phyloP scores from a whole-genome alignment of 2,888 invertebrate genomes.

The Hololepta plana region DNA sequence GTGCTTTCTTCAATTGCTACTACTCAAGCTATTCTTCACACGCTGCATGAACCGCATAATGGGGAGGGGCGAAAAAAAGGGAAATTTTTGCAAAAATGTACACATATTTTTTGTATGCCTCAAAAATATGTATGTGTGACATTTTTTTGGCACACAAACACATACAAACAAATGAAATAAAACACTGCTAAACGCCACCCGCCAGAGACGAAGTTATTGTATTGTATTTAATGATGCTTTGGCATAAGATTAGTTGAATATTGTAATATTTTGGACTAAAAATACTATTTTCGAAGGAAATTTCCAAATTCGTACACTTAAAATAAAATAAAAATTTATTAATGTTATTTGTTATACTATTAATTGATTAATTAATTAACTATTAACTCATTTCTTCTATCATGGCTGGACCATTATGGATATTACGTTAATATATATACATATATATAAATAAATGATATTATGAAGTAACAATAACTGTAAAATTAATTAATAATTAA shows the following conservation, averaged over 20 bases:
- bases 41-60: conserved; percentile 28
- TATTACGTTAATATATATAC: conserved; percentile 8
- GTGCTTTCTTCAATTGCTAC: conserved; percentile 30
- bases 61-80: conserved; percentile 25
- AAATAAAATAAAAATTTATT: no score
- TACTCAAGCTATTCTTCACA: conserved; percentile 31
- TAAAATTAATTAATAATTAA: conserved; percentile 7
- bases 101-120: conserved; percentile 28
- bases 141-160: conserved; percentile 17
- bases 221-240: no score
- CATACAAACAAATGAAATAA: conserved; percentile 10
- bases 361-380: no score
- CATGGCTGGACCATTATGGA: no score
- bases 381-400: no score
- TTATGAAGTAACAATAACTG: conserved; percentile 7
- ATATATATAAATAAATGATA: conserved; percentile 7
- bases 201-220: no score
- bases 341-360: no score
- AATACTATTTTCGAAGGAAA: no score
- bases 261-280: no score
- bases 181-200: no score
- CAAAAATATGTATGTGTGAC: conserved; percentile 27
- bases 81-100: conserved; percentile 12
- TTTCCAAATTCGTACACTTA: no score
- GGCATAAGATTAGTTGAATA: no score